phyloP scores from a whole-genome alignment of 2,797 vertebrate species.

The Leptoclinus maculatus region DNA sequence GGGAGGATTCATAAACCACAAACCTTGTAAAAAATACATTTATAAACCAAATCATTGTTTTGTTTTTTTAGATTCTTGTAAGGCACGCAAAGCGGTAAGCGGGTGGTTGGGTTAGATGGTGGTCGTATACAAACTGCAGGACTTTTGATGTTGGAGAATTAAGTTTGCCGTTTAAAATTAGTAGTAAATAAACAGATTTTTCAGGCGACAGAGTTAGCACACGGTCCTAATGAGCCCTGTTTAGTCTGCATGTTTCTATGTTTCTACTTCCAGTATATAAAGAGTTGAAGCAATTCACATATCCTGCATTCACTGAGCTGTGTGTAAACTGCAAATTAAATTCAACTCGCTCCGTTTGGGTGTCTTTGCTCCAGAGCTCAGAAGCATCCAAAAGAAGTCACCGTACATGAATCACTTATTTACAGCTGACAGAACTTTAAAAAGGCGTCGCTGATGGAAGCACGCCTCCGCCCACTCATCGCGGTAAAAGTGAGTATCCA shows the following conservation, averaged over 20 bases:
- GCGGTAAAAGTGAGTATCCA: background rate
- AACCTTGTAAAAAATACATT: too few relatives aligned
- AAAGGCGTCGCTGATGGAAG: constrained; percentile 6
- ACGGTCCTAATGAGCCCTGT: background rate
- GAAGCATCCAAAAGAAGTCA: background rate
- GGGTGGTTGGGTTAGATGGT: background rate
- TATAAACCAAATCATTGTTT: background rate
- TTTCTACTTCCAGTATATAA: background rate
- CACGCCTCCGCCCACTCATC: background rate
- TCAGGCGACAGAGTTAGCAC: background rate
- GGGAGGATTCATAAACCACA: background rate
- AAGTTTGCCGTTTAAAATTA: background rate
- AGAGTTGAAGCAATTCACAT: background rate
- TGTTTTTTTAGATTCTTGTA: background rate
- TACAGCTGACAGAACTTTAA: constrained; percentile 23
- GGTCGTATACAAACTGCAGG: background rate
- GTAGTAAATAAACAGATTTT: background rate
- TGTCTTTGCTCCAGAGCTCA: constrained; percentile 33
- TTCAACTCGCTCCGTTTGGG: constrained; percentile 21
- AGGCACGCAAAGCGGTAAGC: too few relatives aligned
- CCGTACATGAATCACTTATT: constrained; percentile 22
- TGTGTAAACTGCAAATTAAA: constrained; percentile 19
- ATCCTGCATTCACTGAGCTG: background rate
- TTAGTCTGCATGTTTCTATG: background rate
- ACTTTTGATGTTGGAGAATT: background rate